A percentile compares a stretch with the other conserved stretches of the same genome.
Conservation (phyloP, 2,113 vertebrate species). For the Agapornis roseicollis region DNA sequence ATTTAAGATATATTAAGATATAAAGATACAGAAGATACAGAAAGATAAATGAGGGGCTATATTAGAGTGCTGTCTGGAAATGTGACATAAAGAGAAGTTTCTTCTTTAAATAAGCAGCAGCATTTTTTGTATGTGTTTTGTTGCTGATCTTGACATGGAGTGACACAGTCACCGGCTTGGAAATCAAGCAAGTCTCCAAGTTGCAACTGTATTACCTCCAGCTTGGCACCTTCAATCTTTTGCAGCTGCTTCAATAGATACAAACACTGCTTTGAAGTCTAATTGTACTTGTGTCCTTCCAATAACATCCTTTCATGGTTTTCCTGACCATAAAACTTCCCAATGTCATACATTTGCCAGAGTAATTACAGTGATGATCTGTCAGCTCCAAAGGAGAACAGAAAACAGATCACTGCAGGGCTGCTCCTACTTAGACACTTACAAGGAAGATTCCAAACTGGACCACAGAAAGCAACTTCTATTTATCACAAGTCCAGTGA, state of each 20-base stretch:
- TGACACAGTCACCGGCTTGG: background rate
- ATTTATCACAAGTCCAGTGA: background rate
- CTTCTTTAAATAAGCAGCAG: background rate
- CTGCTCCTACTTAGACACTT: background rate
- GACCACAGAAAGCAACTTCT: background rate
- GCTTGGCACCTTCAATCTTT: background rate
- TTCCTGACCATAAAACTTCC: background rate
- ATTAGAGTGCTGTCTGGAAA: background rate
- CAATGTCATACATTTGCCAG: background rate
- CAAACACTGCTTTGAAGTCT: background rate
- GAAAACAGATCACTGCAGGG: background rate
- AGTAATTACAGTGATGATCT: background rate
- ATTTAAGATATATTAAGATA: background rate
- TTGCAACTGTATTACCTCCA: background rate
- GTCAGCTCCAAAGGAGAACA: background rate
- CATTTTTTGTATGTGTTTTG: background rate
- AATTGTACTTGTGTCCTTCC: background rate
- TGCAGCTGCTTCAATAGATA: background rate
- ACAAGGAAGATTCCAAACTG: background rate
- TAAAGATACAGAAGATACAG: background rate
- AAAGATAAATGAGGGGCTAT: background rate
- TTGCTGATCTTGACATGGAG: background rate
- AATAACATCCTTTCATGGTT: background rate
- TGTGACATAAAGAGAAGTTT: background rate
- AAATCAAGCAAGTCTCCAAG: background rate